Evolutionary conservation across 2,113 vertebrate genomes (phyloP), one percentile per base, ranked within the genome.

Genomic region (Spizaetus ornatus): DNA sequence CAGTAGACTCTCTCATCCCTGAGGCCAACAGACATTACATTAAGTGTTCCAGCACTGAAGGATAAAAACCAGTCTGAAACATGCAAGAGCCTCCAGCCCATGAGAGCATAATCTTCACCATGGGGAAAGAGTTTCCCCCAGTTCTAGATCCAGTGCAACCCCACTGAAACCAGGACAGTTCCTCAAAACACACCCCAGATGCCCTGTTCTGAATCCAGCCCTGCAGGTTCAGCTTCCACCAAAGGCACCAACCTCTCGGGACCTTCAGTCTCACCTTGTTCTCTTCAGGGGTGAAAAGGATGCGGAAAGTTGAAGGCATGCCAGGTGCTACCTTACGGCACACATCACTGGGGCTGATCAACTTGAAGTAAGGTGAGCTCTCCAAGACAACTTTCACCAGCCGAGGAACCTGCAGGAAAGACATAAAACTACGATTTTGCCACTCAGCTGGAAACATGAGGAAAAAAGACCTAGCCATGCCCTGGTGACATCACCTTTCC

Each of bases 261-360:
- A 36, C 3, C 31, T 31, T 38, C 45, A 50, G 25, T 15, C 50
- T 95, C 97, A 99, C 99, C 99, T 99, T 99, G 91, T 97, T 99
- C 93, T 99, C 98, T 6, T 97, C 91, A 1, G 99, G 99, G 4
- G 91, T 99, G 97, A 99, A 99, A 58, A 97, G 36, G 55, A 99
- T 40, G 23, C 79, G 98, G 93, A 99, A 99, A 4, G 92, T 94
- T 10, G 92, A 95, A 4, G 91, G 31, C 86, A 98, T 86, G 52
- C 99, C 99, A 8, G 99, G 98, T 20, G 98, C 99, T 7, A 99
- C 97, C 76, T 98, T 98, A 70, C 61, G 93, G 29, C 92, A 77
- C 8, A 40, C 91, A 9, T 98, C 93, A 23, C 79, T 93, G 58
- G 98, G 97, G 86, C 98, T 88, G 58, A 94, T 59, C 47, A 99